phyloP scores from a whole-genome alignment of 2,113 vertebrate genomes.

The Psophia crepitans region DNA sequence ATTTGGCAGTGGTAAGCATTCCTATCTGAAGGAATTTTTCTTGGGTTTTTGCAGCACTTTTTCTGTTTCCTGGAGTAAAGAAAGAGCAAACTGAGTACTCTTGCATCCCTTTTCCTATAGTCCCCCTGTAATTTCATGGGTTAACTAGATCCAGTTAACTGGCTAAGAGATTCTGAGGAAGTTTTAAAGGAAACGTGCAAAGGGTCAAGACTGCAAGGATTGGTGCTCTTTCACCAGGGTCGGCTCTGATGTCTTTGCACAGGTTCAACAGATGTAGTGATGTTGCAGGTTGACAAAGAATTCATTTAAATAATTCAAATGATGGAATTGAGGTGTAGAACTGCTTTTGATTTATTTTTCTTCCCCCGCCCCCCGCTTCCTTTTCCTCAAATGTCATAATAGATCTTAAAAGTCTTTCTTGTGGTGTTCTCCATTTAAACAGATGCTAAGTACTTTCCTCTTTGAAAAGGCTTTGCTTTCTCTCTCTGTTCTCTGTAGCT shows the following conservation, averaged over 20 bases:
- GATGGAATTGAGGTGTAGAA: background rate
- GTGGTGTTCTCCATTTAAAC: background rate
- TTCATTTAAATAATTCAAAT: background rate
- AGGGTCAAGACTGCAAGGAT: background rate
- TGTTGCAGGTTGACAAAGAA: background rate
- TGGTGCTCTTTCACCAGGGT: background rate
- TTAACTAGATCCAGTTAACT: background rate
- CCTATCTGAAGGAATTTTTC: background rate
- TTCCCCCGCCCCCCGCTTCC: background rate
- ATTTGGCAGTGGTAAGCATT: conserved; percentile 22
- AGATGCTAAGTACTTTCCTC: background rate
- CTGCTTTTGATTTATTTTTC: background rate
- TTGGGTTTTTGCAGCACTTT: background rate
- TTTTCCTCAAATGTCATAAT: background rate
- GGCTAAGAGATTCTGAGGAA: background rate
- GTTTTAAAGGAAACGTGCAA: background rate
- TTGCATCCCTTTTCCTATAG: background rate
- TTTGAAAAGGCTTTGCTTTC: background rate
- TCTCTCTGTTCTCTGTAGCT: background rate
- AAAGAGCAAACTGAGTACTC: background rate
- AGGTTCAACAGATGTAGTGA: background rate
- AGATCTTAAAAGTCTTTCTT: background rate
- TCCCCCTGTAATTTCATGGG: background rate
- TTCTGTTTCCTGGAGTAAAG: background rate
- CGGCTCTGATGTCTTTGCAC: background rate